Conservation (phyloP, 2,888 invertebrate genomes). For the Laspeyria flexula region DNA sequence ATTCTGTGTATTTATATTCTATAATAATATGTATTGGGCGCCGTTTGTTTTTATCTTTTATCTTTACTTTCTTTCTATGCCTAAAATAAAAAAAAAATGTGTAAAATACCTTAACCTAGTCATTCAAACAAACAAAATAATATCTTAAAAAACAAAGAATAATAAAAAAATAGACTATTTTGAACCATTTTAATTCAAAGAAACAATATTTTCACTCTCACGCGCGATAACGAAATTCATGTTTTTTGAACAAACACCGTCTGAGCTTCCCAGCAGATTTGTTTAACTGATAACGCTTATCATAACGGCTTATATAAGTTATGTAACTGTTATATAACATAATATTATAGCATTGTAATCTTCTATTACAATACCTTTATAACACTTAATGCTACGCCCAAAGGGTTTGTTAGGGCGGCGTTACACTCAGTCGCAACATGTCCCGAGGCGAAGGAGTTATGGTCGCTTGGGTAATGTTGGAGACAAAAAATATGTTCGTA, state of each 20-base stretch:
- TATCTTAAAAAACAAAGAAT: not conserved
- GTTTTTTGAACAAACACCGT: constrained; percentile 1
- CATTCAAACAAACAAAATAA: too few species aligned
- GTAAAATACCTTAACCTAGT: too few species aligned
- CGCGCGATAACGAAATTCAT: not conserved
- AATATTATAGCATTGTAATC: constrained; percentile 6
- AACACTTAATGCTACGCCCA: constrained; percentile 20
- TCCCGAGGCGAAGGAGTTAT: constrained; percentile 5
- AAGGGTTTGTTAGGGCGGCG: constrained; percentile 6
- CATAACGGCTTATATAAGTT: not conserved
- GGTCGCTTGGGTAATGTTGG: constrained; percentile 3
- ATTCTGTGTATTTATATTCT: too few species aligned
- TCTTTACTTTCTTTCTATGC: too few species aligned
- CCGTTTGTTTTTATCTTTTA: too few species aligned
- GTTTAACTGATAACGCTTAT: constrained; percentile 1
- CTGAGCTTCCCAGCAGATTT: not conserved
- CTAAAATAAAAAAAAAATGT: too few species aligned
- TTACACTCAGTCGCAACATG: constrained; percentile 3
- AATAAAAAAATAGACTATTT: not conserved
- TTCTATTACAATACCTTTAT: constrained; percentile 26
- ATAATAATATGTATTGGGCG: too few species aligned
- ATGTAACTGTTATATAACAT: constrained; percentile 4
- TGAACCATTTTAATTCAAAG: not conserved
- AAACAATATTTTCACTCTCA: not conserved
- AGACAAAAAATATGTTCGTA: constrained; percentile 2